Conservation (phyloP, 1,140 invertebrate species). For the Homalodisca vitripennis region DNA sequence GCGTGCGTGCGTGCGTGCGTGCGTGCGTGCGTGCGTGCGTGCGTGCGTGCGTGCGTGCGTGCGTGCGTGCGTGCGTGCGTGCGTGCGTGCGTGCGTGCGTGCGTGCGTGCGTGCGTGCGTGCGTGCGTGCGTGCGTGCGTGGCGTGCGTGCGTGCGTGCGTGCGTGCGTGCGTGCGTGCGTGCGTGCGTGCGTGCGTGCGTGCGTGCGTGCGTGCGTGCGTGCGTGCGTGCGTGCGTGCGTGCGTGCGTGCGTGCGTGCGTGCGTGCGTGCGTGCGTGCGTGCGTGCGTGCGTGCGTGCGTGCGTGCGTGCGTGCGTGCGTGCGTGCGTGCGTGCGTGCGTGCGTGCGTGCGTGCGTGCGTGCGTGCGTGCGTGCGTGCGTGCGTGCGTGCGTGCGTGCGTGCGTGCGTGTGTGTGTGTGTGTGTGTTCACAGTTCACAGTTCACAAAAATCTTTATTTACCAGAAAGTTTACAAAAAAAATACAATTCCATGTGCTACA, state of each 20-base stretch:
- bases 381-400: constrained; percentile 3
- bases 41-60: constrained; percentile 3
- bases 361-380: constrained; percentile 3
- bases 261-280: constrained; percentile 3
- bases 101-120: constrained; percentile 3
- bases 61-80: constrained; percentile 3
- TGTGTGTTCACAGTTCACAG: too few species aligned
- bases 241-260: constrained; percentile 3
- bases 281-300: constrained; percentile 3
- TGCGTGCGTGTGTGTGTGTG: too few species aligned
- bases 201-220: constrained; percentile 3
- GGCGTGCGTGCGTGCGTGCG: too few species aligned
- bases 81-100: constrained; percentile 3
- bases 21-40: constrained; percentile 3
- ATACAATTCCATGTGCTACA: too few species aligned
- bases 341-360: constrained; percentile 3
- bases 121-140: too few species aligned
- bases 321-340: constrained; percentile 3
- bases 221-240: constrained; percentile 3
- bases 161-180: too few species aligned
- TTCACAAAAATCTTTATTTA: too few species aligned
- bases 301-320: constrained; percentile 3
- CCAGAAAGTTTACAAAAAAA: too few species aligned
- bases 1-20: constrained; percentile 3
- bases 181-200: constrained; percentile 3